Base-by-base conservation (phyloP, 2,888 invertebrate genomes). In the Plutella xylostella region DNA sequence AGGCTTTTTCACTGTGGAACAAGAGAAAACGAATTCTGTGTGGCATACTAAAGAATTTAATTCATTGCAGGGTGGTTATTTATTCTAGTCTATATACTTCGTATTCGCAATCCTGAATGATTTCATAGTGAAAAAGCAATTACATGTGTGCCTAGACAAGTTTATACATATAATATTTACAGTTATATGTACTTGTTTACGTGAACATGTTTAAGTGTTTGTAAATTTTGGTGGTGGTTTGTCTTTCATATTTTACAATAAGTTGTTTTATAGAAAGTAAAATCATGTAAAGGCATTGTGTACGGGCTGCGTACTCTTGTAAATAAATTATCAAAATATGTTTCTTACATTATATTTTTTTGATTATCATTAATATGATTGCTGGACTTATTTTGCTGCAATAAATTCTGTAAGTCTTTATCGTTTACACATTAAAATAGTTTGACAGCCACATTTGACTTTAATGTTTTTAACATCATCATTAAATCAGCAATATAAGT, bases 241-340 rank as follows among this genome's bases (percentile, higher is more conserved):
- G 42, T 33, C 46, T 45, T 46, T 41, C 39, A 39, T 35, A 40
- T 19, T 28, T 25, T 40, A 42, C 42, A 11, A 12, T 37, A 42
- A 22, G 1, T 19, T 9, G 39, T 37, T n/a, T n/a, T n/a, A 34
- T 34, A 5, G 12, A 9, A 31, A 42, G 42, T 42, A 42, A 42
- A 41, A 42, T 19, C 20, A 31, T 42, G 42, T 42, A 34, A 34
- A 34, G 42, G 34, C 30, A 41, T 30, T 40, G 31, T 9, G 41
- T 34, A 43, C 43, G n/a, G n/a, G n/a, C n/a, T n/a, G 37, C 15
- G 18, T 35, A 30, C 20, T 35, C 55, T 63, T 75, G 75, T 75
- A 75, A 73, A 76, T 76, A n/a, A n/a, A n/a, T n/a, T n/a, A 73
- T 72, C 70, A 74, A 72, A 69, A 48, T 64, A 59, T 67, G 66